These are phyloP conservation scores for Seladonia tumulorum DNA, from an alignment of 2,888 invertebrate genomes.

Conservation along the genomic window DNA sequence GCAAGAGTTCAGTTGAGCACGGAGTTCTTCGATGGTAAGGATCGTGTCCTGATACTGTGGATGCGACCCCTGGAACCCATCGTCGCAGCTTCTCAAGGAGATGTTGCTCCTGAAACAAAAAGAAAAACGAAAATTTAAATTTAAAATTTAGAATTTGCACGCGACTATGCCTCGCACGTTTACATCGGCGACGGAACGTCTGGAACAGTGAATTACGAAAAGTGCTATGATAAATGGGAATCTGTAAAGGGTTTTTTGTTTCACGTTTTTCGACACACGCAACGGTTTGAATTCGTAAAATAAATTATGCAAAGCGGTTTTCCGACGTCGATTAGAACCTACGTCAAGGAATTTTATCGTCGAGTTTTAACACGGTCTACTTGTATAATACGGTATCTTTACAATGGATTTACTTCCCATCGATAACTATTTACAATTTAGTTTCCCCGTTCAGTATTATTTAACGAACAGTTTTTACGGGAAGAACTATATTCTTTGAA, in stretches of 20 bases:
- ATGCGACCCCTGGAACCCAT: slow-evolving; percentile 79
- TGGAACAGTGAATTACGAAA: neutral
- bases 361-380: neutral
- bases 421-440: neutral
- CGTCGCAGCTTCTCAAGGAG: slow-evolving; percentile 80
- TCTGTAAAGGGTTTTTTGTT: neutral
- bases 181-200: neutral
- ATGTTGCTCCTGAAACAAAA: slow-evolving; percentile 79
- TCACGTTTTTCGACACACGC: neutral
- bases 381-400: neutral
- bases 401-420: neutral
- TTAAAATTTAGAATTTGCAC: neutral
- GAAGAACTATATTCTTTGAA: too few relatives aligned
- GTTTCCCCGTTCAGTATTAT: too few relatives aligned
- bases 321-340: neutral
- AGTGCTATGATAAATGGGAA: neutral
- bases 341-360: neutral
- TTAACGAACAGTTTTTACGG: too few relatives aligned
- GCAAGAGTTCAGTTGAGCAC: slow-evolving; percentile 90
- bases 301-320: neutral
- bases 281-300: neutral
- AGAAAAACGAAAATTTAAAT: slow-evolving; percentile 13
- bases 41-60: slow-evolving; percentile 85
- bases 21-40: slow-evolving; percentile 89
- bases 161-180: neutral